A percentile compares a stretch with the other conserved stretches of the same genome.
phyloP scores from a whole-genome alignment of 2,888 invertebrate genomes.

The Chrysolina americana region DNA sequence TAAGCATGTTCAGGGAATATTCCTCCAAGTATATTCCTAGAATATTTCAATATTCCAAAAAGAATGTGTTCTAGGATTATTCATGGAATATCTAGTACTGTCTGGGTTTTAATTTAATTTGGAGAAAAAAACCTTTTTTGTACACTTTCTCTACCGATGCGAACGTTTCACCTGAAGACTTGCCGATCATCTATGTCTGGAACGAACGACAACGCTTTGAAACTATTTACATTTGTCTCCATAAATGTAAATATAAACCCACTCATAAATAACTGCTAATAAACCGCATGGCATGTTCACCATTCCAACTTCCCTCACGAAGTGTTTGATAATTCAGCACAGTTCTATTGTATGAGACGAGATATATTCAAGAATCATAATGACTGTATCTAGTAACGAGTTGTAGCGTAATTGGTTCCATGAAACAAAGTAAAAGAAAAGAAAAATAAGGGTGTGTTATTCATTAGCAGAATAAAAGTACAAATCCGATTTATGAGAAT shows the following conservation, averaged over 20 bases:
- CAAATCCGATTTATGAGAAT: conserved; percentile 66
- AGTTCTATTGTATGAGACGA: conserved; percentile 29
- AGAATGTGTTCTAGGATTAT: too few relatives aligned
- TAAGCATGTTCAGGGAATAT: too few relatives aligned
- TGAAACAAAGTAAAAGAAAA: conserved; percentile 39
- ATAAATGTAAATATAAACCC: background rate
- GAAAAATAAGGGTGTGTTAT: conserved; percentile 43
- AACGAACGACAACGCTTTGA: too few relatives aligned
- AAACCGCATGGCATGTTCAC: conserved; percentile 27
- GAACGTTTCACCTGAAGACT: too few relatives aligned
- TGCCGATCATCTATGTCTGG: too few relatives aligned
- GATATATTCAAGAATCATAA: conserved; percentile 40
- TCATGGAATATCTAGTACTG: too few relatives aligned
- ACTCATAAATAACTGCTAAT: background rate
- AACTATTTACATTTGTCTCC: too few relatives aligned
- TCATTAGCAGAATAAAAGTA: conserved; percentile 41
- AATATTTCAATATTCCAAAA: too few relatives aligned
- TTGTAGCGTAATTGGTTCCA: conserved; percentile 31
- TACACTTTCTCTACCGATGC: too few relatives aligned
- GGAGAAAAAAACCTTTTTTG: too few relatives aligned
- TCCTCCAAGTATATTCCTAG: too few relatives aligned
- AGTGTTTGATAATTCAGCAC: conserved; percentile 36
- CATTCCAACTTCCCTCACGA: conserved; percentile 4
- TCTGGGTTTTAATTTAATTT: too few relatives aligned
- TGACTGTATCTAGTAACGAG: conserved; percentile 43